Conservation (phyloP, 2,888 invertebrate genomes). For the Rapana venosa region DNA sequence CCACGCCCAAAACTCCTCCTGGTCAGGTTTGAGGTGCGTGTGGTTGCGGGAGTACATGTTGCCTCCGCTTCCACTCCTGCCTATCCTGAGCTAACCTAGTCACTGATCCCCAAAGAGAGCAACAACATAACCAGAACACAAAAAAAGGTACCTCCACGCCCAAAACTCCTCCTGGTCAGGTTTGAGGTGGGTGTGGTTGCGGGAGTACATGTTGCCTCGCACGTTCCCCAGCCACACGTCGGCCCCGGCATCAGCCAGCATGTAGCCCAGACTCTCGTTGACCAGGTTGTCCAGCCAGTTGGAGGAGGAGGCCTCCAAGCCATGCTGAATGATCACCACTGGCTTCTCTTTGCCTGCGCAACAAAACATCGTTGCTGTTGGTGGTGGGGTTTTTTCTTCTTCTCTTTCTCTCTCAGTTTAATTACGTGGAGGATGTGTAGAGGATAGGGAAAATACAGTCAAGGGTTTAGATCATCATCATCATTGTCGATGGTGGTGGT, state of each 20-base stretch:
- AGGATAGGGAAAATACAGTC: too few species aligned
- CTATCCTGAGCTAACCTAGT: too few species aligned
- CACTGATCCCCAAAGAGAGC: too few species aligned
- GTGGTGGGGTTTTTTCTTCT: too few species aligned
- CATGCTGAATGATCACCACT: conserved; percentile 40
- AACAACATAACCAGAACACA: too few species aligned
- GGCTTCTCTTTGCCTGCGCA: conserved; percentile 15
- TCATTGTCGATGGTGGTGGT: too few species aligned
- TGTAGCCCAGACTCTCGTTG: conserved; percentile 83
- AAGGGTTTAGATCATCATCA: too few species aligned
- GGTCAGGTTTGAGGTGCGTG: conserved; percentile 80
- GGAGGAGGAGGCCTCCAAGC: conserved; percentile 83
- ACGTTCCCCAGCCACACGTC: conserved; percentile 90
- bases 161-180: conserved; percentile 83
- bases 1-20: conserved; percentile 85
- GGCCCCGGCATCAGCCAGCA: conserved; percentile 82
- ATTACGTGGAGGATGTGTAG: too few species aligned
- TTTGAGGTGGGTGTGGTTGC: conserved; percentile 82
- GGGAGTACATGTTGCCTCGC: conserved; percentile 88
- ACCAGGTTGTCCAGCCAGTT: conserved; percentile 88
- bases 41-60: conserved; percentile 88
- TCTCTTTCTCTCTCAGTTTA: too few species aligned
- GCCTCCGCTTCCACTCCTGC: too few species aligned
- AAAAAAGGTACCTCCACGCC: conserved; percentile 81
- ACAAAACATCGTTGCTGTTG: too few species aligned